Percentiles rank a stretch among this genome's conserved stretches.
Evolutionary conservation across 2,797 vertebrate species (phyloP).

Genomic region (Gadopsis bispinosus): DNA sequence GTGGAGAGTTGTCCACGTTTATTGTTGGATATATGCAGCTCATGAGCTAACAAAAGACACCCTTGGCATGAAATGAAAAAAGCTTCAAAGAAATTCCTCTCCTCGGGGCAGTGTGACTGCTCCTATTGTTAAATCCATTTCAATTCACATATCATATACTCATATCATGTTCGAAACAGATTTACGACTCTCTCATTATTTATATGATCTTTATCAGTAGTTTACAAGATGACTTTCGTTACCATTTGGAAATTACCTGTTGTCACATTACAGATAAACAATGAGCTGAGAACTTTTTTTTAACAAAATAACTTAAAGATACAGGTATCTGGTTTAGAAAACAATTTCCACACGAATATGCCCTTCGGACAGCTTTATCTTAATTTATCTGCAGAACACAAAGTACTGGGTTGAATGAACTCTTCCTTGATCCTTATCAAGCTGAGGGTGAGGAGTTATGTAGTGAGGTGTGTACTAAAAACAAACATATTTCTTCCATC

Average conservation of each 20-base stretch:
- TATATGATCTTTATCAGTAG: conserved; percentile 12
- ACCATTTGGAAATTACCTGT: conserved; percentile 25
- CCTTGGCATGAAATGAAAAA: background rate
- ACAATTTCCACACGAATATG: conserved; percentile 1
- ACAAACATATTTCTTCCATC: background rate
- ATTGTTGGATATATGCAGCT: conserved; percentile 7
- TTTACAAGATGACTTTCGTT: background rate
- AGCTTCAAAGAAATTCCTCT: conserved; percentile 17
- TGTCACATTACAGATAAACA: background rate
- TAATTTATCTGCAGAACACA: conserved; percentile 59
- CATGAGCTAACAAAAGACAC: conserved; percentile 10
- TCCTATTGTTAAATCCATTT: conserved; percentile 41
- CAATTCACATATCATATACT: conserved; percentile 32
- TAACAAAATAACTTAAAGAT: background rate
- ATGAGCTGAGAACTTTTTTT: background rate
- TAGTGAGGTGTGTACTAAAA: conserved; percentile 1
- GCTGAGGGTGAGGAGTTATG: conserved; percentile 27
- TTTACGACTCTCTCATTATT: background rate
- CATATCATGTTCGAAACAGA: conserved; percentile 19
- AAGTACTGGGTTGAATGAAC: conserved; percentile 58
- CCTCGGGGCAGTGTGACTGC: conserved; percentile 27
- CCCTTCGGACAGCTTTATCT: conserved; percentile 38
- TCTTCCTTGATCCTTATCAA: conserved; percentile 64
- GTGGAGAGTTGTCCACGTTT: background rate
- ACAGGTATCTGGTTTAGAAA: background rate